Evolutionary conservation across 2,797 vertebrate genomes (phyloP).

Genomic region (Malurus splendens): DNA sequence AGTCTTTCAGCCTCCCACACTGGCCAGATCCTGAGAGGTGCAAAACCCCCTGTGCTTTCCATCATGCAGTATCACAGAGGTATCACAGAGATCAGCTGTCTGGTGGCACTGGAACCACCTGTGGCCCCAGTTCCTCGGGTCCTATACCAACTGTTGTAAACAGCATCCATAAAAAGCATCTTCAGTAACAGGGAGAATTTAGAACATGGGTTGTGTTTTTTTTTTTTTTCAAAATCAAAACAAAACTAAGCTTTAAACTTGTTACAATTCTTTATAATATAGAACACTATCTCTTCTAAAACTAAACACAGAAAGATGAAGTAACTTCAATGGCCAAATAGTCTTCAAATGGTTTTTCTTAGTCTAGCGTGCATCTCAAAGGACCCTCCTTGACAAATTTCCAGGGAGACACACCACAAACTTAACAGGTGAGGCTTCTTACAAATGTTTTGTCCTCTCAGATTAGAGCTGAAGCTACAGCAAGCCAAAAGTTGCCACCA

Average conservation of each 20-base stretch:
- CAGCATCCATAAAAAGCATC: neutral
- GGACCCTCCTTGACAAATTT: neutral
- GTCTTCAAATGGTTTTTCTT: neutral
- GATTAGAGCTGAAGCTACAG: neutral
- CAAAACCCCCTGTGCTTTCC: neutral
- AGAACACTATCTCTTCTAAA: neutral
- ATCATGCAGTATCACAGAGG: neutral
- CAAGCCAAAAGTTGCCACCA: neutral
- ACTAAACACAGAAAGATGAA: neutral
- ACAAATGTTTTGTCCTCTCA: neutral
- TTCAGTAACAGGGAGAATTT: neutral
- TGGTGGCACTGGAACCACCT: neutral
- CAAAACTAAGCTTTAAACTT: neutral
- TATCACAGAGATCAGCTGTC: neutral
- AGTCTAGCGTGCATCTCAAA: neutral
- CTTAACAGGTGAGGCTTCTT: neutral
- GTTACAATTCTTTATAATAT: neutral
- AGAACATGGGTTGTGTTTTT: fast-evolving
- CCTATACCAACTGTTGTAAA: neutral
- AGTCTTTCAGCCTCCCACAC: neutral
- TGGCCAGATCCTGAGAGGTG: neutral
- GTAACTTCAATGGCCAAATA: neutral
- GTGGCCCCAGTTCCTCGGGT: neutral
- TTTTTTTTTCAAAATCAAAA: neutral
- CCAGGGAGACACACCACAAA: neutral